Evolutionary conservation across 1,140 invertebrate species (phyloP).

Genomic region (Leptonema lineaticorne): DNA sequence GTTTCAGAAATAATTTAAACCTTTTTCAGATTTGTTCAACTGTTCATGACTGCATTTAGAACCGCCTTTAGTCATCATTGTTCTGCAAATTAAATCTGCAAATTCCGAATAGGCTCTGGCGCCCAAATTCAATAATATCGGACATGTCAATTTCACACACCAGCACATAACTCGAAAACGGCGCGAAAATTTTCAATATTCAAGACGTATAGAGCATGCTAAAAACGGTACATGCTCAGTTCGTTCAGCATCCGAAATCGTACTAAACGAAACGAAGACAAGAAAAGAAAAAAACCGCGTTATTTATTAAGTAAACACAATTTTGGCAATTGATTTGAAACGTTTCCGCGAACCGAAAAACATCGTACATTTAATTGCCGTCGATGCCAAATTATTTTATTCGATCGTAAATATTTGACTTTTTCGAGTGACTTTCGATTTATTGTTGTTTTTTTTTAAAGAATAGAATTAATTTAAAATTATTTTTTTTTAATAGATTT

Average conservation of each 20-base stretch:
- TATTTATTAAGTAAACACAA: background rate
- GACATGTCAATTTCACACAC: slow-evolving; percentile 51
- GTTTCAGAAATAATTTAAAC: no score
- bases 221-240: no score
- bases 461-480: no score
- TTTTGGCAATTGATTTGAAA: slow-evolving; percentile 1
- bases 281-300: background rate
- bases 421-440: background rate
- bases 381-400: background rate
- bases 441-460: no score
- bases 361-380: background rate
- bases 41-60: background rate
- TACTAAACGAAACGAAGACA: background rate
- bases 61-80: background rate
- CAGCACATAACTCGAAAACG: slow-evolving; percentile 48
- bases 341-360: background rate
- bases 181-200: no score
- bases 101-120: slow-evolving; percentile 42
- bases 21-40: background rate
- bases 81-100: slow-evolving; percentile 42
- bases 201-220: no score
- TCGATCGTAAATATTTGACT: background rate
- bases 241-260: background rate
- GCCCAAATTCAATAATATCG: slow-evolving; percentile 48
- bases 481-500: no score